Evolutionary conservation across 2,113 vertebrate species (phyloP), one percentile per base, ranked within the genome.

Genomic region (Ceratotherium simum): DNA sequence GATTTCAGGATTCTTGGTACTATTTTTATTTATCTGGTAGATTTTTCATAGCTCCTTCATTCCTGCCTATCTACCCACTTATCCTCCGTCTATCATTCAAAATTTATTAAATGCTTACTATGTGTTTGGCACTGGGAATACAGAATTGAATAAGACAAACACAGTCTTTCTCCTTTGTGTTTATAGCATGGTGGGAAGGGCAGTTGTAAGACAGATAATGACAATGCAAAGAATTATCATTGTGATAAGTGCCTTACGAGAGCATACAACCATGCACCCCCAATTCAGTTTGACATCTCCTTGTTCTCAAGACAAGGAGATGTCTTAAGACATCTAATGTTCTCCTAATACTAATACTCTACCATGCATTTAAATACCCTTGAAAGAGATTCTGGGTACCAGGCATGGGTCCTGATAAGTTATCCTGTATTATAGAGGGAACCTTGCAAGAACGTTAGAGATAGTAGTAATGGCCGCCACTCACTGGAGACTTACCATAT

Each of bases 231-330:
- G 33, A 58, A 60, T 65, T 10, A 42, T 54, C 92, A 12, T 6
- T 46, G 23, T 7, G 21, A 33, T 75, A 62, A 80, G 8, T 4
- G 4, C 39, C 2, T 0, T 2, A 3, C 2, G 31, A 48, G 48
- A 48, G 6, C 54, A 54, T 23, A 81, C 2, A 31, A 39, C 2
- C 13, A 51, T n/a, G 27, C 46, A 46, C 51, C 23, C 11, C 46
- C 29, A 54, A 8, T 36, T 58, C 33, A 27, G 14, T 21, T 1
- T 23, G 12, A 65, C 25, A 62, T 14, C 3, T 39, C 58, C 36
- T 48, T 54, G 25, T 27, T 79, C 76, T 72, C 39, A 81, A 54
- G 51, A 11, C 58, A 70, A 27, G 42, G 42, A 42, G 42, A 42
- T 42, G 42, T 42, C 42, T 42, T 42, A 5, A 42, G 42, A 42